These are phyloP conservation scores for Xylota segnis DNA, from an alignment of 2,888 invertebrate genomes.

Conservation along the genomic window DNA sequence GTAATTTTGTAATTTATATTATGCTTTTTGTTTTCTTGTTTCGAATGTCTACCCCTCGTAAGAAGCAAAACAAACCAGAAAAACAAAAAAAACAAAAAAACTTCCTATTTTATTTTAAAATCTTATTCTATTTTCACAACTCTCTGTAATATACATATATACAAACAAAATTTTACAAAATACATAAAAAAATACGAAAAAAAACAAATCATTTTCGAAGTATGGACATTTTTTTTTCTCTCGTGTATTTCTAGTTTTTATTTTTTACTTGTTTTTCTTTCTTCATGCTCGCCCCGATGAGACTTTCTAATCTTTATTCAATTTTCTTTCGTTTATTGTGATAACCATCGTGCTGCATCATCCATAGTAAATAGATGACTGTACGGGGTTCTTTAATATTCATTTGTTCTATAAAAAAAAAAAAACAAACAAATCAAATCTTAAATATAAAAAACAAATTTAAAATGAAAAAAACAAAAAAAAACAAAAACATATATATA, in stretches of 20 bases:
- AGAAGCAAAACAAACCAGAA: background rate
- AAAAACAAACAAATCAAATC: too few relatives aligned
- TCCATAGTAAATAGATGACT: slow-evolving; percentile 10
- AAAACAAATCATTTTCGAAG: slow-evolving; percentile 47
- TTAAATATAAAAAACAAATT: slow-evolving; percentile 22
- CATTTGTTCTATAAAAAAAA: slow-evolving; percentile 38
- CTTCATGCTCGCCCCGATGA: slow-evolving; percentile 11
- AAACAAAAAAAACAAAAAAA: background rate
- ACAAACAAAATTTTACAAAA: slow-evolving; percentile 52
- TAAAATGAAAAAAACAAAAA: slow-evolving; percentile 28
- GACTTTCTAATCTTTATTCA: slow-evolving; percentile 9
- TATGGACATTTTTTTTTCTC: slow-evolving; percentile 61
- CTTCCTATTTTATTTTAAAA: slow-evolving; percentile 5
- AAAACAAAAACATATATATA: slow-evolving; percentile 34
- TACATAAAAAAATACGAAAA: slow-evolving; percentile 57
- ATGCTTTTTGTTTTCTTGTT: slow-evolving; percentile 1
- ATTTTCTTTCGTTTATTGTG: slow-evolving; percentile 66
- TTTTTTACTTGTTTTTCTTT: slow-evolving; percentile 16
- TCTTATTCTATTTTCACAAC: slow-evolving; percentile 53
- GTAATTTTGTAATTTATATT: slow-evolving; percentile 33
- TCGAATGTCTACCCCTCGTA: background rate
- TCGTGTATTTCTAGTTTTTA: slow-evolving; percentile 10
- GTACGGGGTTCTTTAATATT: slow-evolving; percentile 43
- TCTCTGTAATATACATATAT: slow-evolving; percentile 76
- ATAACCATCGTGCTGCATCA: slow-evolving; percentile 56